Base-by-base conservation (phyloP, 2,797 vertebrate genomes). In the Orestias chungarensis region DNA sequence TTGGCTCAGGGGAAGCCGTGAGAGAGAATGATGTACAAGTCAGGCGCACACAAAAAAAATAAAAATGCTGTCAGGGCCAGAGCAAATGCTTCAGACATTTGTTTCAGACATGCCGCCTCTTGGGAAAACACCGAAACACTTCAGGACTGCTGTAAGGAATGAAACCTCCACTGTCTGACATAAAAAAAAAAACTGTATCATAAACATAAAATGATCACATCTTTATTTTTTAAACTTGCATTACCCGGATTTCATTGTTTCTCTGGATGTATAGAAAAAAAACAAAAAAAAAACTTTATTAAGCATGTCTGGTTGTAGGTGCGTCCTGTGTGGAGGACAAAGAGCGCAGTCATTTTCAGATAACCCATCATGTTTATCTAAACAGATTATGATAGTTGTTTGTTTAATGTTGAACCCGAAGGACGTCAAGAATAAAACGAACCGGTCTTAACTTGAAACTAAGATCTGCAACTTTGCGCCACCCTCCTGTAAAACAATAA, bases 381-480 rank as follows among this genome's bases (percentile, higher is more conserved):
- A 38, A 75, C 20, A 64, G 33, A 25, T 18, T 66, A 23, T 57
- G 15, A 18, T 31, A 6, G 29, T 50, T n/a, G 70, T 82, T 79
- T 84, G 15, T 62, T 40, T 61, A 15, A 6, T 6, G 47, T 72
- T 52, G 46, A 44, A 44, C 33, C n/a, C 50, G 18, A 42, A 72
- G 27, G 27, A 68, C 50, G 18, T 70, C 10, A 50, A 55, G 61
- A 80, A 68, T 42, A 59, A 31, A 47, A 67, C 78, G 75, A 47
- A 78, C n/a, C 33, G 57, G 68, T 68, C 55, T 73, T 65, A 64
- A 42, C 68, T 74, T 46, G 31, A 66, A 80, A 71, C 33, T 59
- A 68, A 71, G 52, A 81, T 71, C 50, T 78, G 72, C 81, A 84
- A 82, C 59, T 79, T 70, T 67, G 79, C 73, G 40, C 76, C 69